Conservation (phyloP, 2,113 vertebrate genomes). For the Lathamus discolor region DNA sequence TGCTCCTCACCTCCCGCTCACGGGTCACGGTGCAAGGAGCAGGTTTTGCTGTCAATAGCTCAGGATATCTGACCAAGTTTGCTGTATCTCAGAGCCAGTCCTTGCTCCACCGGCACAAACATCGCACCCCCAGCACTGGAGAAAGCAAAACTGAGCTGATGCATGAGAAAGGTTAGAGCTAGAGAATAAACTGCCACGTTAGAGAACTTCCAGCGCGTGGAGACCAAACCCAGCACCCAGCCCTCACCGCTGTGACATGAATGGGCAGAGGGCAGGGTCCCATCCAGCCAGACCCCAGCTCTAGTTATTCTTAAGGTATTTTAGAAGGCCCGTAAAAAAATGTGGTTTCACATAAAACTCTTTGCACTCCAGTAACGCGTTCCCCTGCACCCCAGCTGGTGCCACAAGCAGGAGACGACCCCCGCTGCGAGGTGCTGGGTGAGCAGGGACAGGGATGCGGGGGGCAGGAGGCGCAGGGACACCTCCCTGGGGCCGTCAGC, state of each 20-base stretch:
- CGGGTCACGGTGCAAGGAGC: not conserved
- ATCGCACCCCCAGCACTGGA: not conserved
- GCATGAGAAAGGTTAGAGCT: fast-evolving
- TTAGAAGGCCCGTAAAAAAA: not conserved
- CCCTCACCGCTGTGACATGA: not conserved
- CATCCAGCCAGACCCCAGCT: not conserved
- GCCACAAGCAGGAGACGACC: not conserved
- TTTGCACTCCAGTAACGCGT: fast-evolving
- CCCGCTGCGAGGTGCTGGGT: fast-evolving
- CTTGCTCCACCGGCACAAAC: fast-evolving
- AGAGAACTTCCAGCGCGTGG: not conserved
- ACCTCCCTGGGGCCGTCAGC: not conserved
- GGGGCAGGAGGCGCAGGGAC: not conserved
- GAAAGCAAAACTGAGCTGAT: not conserved
- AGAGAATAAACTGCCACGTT: not conserved
- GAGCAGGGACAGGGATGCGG: fast-evolving
- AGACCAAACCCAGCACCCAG: not conserved
- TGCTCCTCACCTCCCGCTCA: not conserved
- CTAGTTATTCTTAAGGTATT: not conserved
- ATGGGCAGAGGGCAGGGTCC: not conserved
- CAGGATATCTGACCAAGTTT: not conserved
- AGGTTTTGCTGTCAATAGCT: not conserved
- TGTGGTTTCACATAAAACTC: fast-evolving
- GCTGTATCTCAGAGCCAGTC: not conserved
- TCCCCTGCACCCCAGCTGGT: fast-evolving